phyloP scores from a whole-genome alignment of 2,888 invertebrate species.

The Mythimna pallens region DNA sequence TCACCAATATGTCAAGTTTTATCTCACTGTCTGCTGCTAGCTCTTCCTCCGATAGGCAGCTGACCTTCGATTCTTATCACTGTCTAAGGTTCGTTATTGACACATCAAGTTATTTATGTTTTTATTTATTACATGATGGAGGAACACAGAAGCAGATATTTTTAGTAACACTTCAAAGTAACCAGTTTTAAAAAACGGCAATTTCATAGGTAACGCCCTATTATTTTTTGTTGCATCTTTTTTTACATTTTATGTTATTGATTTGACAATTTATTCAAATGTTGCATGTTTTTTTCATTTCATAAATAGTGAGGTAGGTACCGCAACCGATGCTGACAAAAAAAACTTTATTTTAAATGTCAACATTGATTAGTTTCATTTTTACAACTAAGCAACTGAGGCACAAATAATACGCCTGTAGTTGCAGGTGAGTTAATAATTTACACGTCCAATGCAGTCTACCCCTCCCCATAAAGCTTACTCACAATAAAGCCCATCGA shows the following conservation, averaged over 20 bases:
- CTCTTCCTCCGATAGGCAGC: conserved; percentile 34
- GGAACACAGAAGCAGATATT: background rate
- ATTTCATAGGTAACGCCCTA: too few relatives aligned
- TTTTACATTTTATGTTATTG: too few relatives aligned
- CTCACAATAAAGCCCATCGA: conserved; percentile 11
- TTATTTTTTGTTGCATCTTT: too few relatives aligned
- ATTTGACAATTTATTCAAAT: too few relatives aligned
- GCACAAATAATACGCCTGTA: background rate
- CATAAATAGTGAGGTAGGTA: too few relatives aligned
- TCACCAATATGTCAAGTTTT: conserved; percentile 34
- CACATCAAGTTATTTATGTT: conserved; percentile 23
- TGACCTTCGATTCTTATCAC: conserved; percentile 54
- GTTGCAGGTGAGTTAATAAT: conserved; percentile 38
- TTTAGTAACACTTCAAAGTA: too few relatives aligned
- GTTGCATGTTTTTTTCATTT: too few relatives aligned
- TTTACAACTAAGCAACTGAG: background rate
- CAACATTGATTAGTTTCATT: background rate
- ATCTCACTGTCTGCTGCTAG: conserved; percentile 28
- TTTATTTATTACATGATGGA: conserved; percentile 7
- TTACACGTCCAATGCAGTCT: conserved; percentile 26
- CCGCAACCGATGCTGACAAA: too few relatives aligned
- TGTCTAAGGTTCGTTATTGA: conserved; percentile 25
- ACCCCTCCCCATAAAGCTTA: background rate
- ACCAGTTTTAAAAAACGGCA: too few relatives aligned
- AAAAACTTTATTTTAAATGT: too few relatives aligned